Percentiles rank a stretch among this genome's conserved stretches.
Conservation (phyloP, 2,113 vertebrate species). For the Megalops atlanticus region DNA sequence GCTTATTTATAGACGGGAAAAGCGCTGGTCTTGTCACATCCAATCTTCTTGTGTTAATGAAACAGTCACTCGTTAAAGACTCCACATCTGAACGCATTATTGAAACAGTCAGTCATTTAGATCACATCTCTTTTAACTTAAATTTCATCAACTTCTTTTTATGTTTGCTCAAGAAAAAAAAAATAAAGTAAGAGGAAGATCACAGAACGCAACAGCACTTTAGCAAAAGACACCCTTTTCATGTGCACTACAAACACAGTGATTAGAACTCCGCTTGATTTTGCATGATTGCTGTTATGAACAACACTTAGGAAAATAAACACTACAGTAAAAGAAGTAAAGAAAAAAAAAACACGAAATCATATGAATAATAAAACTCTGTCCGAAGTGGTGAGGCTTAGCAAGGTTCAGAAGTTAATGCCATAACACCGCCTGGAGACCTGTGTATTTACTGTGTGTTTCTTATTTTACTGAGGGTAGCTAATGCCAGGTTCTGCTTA, state of each 20-base stretch:
- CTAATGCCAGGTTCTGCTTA: too few relatives aligned
- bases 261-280: too few relatives aligned
- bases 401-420: too few relatives aligned
- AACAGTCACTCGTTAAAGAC: conserved; percentile 35
- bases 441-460: too few relatives aligned
- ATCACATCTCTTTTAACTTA: conserved; percentile 5
- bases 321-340: neutral
- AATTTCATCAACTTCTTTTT: neutral
- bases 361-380: too few relatives aligned
- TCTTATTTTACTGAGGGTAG: too few relatives aligned
- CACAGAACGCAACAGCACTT: neutral
- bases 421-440: too few relatives aligned
- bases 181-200: neutral
- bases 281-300: too few relatives aligned
- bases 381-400: too few relatives aligned
- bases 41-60: conserved; percentile 63
- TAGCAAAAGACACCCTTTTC: too few relatives aligned
- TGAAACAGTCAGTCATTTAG: conserved; percentile 18
- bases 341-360: neutral
- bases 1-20: conserved; percentile 44
- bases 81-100: conserved; percentile 35
- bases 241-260: too few relatives aligned
- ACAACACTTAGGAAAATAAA: too few relatives aligned
- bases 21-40: conserved; percentile 35
- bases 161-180: neutral